These are phyloP conservation scores for Artibeus jamaicensis DNA, from an alignment of 2,797 vertebrate species.

Conservation along the genomic window DNA sequence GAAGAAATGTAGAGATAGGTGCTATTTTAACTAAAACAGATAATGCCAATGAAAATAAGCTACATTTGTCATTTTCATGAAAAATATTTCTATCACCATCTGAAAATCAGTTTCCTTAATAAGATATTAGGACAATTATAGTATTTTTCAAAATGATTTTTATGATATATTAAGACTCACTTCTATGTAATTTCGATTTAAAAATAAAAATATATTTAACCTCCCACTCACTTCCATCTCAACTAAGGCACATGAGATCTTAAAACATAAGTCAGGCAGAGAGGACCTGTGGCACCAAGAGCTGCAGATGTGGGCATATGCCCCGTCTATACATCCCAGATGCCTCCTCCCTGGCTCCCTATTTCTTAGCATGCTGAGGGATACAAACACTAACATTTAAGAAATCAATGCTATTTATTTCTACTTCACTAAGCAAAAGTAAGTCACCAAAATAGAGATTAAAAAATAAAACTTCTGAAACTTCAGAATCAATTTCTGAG, in stretches of 20 bases:
- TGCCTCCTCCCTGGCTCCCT: not conserved
- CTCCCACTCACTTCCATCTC: not conserved
- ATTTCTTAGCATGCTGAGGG: not conserved
- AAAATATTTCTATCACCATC: not conserved
- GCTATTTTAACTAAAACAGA: constrained; percentile 18
- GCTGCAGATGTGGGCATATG: not conserved
- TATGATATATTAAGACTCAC: not conserved
- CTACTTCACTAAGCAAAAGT: constrained; percentile 5
- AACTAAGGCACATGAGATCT: not conserved
- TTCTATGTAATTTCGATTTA: not conserved
- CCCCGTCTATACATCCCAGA: not conserved
- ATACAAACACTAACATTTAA: not conserved
- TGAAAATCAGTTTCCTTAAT: constrained; percentile 5
- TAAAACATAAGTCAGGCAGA: not conserved
- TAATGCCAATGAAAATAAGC: not conserved
- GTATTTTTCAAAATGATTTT: constrained; percentile 28
- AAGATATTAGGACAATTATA: not conserved
- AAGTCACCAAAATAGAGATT: not conserved
- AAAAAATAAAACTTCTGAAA: not conserved
- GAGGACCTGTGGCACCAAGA: not conserved
- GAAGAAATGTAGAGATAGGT: not conserved
- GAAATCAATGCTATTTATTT: not conserved
- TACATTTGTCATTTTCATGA: constrained; percentile 13
- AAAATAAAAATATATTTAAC: not conserved
- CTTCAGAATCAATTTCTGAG: not conserved